Evolutionary conservation across 2,113 vertebrate species (phyloP).

Genomic region (Columbina picui): DNA sequence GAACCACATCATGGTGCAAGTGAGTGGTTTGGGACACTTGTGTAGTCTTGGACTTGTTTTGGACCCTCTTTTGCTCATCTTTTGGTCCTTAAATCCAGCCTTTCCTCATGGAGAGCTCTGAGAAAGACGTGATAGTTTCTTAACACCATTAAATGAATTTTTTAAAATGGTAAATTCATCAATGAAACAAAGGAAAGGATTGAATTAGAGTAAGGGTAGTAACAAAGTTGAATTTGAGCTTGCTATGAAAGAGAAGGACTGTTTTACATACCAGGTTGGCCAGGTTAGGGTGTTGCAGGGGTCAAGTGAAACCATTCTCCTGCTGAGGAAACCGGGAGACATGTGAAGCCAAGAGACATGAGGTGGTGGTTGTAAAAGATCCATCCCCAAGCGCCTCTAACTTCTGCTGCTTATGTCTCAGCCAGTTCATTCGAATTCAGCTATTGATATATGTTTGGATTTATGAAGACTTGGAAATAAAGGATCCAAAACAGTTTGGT

Average conservation of each 20-base stretch:
- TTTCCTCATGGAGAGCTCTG: neutral
- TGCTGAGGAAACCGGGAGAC: neutral
- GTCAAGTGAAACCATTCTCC: neutral
- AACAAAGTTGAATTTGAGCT: neutral
- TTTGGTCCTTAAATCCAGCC: neutral
- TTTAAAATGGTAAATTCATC: neutral
- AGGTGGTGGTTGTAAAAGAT: neutral
- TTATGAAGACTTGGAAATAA: neutral
- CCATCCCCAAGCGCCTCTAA: neutral
- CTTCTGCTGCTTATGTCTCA: neutral
- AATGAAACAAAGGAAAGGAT: neutral
- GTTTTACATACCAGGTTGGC: neutral
- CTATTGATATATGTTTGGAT: neutral
- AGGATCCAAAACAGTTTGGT: neutral
- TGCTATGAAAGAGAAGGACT: neutral
- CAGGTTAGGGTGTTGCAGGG: neutral
- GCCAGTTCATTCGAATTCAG: neutral
- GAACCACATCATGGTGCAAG: neutral
- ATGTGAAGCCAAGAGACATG: neutral
- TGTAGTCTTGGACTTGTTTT: neutral
- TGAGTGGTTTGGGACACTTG: neutral
- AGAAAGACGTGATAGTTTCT: neutral
- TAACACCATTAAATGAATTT: neutral
- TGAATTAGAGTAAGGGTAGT: neutral
- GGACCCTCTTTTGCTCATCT: neutral